Conservation (phyloP, 2,113 vertebrate genomes). For the Tamias sibiricus region DNA sequence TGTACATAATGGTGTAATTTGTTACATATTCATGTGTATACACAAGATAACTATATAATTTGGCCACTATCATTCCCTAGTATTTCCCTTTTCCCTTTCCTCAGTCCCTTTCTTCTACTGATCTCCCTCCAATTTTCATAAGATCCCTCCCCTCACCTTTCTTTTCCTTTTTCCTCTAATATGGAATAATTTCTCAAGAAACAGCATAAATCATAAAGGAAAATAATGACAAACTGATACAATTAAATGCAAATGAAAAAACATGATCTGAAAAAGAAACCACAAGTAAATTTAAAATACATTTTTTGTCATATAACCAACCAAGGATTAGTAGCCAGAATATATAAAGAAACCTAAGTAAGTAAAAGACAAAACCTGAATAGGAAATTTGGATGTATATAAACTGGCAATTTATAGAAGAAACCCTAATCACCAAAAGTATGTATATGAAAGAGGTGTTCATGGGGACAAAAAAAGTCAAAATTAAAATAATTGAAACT, state of each 20-base stretch:
- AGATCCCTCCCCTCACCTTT: no score
- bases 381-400: not conserved
- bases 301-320: not conserved
- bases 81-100: no score
- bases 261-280: not conserved
- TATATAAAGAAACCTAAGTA: not conserved
- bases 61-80: no score
- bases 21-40: no score
- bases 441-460: not conserved
- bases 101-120: no score
- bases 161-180: no score
- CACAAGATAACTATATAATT: no score
- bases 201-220: not conserved
- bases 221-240: not conserved
- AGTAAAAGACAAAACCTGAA: not conserved
- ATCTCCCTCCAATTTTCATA: no score
- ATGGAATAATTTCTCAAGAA: conserved; percentile 9
- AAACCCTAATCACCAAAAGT: not conserved
- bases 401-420: not conserved
- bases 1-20: no score
- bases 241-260: not conserved
- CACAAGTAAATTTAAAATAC: not conserved
- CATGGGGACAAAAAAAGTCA: not conserved
- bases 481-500: no score
- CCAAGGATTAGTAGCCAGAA: not conserved